phyloP scores from a whole-genome alignment of 2,888 invertebrate species.

The Drosophila macrothrix region DNA sequence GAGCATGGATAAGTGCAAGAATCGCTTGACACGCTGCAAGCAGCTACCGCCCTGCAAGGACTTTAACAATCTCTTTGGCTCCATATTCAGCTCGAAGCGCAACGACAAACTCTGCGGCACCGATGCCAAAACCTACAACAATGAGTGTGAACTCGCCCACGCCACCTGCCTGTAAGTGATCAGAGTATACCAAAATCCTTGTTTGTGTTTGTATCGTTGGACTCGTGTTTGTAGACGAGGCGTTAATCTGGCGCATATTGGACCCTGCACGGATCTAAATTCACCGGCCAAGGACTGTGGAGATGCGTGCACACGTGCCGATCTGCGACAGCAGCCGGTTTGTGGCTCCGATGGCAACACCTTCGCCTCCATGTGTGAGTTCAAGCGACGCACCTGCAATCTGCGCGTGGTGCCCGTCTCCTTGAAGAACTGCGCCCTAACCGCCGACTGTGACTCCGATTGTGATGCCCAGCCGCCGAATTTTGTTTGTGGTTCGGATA shows the following conservation, averaged over 20 bases:
- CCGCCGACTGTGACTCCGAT: conserved; percentile 91
- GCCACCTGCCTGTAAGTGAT: conserved; percentile 92
- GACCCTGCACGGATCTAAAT: conserved; percentile 91
- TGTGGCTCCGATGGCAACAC: conserved; percentile 96
- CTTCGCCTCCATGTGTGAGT: conserved; percentile 94
- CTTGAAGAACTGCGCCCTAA: conserved; percentile 93
- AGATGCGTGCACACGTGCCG: conserved; percentile 87
- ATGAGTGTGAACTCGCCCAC: conserved; percentile 92
- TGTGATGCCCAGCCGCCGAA: conserved; percentile 87
- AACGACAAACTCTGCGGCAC: conserved; percentile 95
- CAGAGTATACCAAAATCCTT: accelerated
- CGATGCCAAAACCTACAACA: conserved; percentile 93
- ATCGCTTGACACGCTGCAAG: conserved; percentile 90
- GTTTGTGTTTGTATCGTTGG: not conserved
- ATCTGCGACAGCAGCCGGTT: conserved; percentile 89
- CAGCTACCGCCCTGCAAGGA: conserved; percentile 89
- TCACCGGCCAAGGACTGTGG: conserved; percentile 86
- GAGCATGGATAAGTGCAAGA: conserved; percentile 91
- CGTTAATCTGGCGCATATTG: conserved; percentile 94
- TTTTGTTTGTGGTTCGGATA: conserved; percentile 95
- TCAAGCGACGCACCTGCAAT: conserved; percentile 93
- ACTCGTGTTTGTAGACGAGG: conserved; percentile 88
- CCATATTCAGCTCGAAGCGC: conserved; percentile 87
- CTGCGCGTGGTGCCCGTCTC: conserved; percentile 94
- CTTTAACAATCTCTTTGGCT: conserved; percentile 84